Evolutionary conservation across 2,888 invertebrate genomes (phyloP), one percentile per base, ranked within the genome.

Genomic region (Argyresthia goedartella): DNA sequence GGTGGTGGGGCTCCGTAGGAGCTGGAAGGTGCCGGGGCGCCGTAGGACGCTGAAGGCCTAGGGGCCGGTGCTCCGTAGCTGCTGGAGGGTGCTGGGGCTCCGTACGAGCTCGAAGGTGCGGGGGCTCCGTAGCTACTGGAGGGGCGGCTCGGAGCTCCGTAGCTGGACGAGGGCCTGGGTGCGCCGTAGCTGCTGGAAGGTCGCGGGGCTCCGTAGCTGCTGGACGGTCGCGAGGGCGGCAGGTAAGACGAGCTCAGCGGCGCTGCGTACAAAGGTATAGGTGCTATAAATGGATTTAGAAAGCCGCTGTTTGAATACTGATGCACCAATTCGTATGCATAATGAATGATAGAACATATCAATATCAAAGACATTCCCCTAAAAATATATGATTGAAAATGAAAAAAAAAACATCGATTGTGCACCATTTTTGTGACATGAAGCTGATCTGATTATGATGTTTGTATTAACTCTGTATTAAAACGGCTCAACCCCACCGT

Each of bases 171-270:
- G 8, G 62, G 59, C 53, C 57, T 59, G 43, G 64, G 77, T 3
- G 62, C 53, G 87, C n/a, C n/a, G n/a, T n/a, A n/a, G 13, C 78
- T 81, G 56, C 66, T 73, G 16, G 72, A 65, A n/a, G 81, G 77
- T 36, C 63, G 60, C 7, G 72, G 73, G 9, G 71, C 71, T 3
- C 76, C 75, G 36, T 72, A 74, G 54, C 67, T 72, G 4, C 81
- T 65, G 58, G 53, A 60, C 56, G 50, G 54, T 10, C 67, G 43
- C 60, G 89, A 87, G 15, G 91, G 90, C 43, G 90, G 90, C 52
- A 89, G 77, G 65, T 90, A 90, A 50, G 85, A 88, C n/a, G 88
- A 85, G 52, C 86, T 82, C 60, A 89, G 59, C 42, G 89, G 89
- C 39, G 89, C 89, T 89, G 78, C 56, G 59, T 71, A 67, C 58